phyloP scores from a whole-genome alignment of 2,888 invertebrate species.

The Leptogaster cylindrica region DNA sequence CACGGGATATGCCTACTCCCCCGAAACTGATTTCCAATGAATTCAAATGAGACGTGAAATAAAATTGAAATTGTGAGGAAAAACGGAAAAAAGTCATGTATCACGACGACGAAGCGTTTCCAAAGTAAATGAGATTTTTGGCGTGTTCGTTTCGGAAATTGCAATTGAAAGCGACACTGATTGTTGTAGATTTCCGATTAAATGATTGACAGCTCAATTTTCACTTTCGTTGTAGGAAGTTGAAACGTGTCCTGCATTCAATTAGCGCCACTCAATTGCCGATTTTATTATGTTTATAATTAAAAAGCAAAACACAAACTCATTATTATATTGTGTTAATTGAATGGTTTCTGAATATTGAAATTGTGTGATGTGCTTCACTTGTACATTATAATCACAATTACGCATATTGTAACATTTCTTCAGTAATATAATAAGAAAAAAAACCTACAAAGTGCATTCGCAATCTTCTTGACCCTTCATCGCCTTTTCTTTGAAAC shows the following conservation, averaged over 20 bases:
- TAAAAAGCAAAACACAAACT: no score
- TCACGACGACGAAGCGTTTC: constrained; percentile 22
- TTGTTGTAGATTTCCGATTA: constrained; percentile 27
- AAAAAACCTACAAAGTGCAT: no score
- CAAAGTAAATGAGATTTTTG: constrained; percentile 10
- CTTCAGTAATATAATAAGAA: no score
- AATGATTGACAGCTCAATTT: constrained; percentile 30
- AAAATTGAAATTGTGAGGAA: constrained; percentile 17
- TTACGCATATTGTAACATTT: no score
- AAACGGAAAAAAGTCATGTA: constrained; percentile 20
- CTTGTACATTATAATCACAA: no score
- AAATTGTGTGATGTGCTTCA: no score
- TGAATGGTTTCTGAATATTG: no score
- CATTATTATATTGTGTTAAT: no score
- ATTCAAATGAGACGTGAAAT: constrained; percentile 20
- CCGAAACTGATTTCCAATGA: not conserved
- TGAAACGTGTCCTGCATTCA: constrained; percentile 14
- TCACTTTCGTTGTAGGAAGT: constrained; percentile 26
- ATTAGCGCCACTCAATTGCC: no score
- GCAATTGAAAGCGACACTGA: constrained; percentile 25
- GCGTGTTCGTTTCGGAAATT: not conserved
- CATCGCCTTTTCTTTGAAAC: no score
- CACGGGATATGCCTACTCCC: not conserved
- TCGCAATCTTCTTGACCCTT: no score
- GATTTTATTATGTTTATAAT: no score